Percentiles rank a stretch among this genome's conserved stretches.
Conservation (phyloP, 2,113 vertebrate species). For the Saccopteryx bilineata region DNA sequence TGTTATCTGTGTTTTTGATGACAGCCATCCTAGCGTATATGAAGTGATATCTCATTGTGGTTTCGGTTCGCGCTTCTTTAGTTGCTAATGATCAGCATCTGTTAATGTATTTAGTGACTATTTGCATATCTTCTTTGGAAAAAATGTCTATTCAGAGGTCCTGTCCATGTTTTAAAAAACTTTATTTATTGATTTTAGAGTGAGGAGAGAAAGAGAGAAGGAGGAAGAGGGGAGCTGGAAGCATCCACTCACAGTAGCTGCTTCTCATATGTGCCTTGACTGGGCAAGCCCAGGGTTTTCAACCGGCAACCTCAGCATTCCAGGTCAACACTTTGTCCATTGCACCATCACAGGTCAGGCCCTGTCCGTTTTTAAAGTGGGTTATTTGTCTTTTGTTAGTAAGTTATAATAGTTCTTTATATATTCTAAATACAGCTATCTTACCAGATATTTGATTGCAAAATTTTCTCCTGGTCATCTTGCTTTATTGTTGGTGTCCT, state of each 20-base stretch:
- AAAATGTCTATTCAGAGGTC: neutral
- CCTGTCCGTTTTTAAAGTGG: neutral
- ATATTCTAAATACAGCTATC: neutral
- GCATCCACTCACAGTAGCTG: too few species aligned
- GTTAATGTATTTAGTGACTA: neutral
- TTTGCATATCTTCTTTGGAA: constrained; percentile 20
- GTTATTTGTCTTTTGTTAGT: neutral
- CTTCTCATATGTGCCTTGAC: too few species aligned
- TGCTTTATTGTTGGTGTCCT: constrained; percentile 25
- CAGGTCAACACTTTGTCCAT: too few species aligned
- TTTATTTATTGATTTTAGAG: neutral
- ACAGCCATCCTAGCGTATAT: neutral
- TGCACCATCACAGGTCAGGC: too few species aligned
- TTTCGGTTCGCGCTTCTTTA: constrained; percentile 35
- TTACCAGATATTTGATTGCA: neutral
- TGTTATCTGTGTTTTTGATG: neutral
- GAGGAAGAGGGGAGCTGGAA: too few species aligned
- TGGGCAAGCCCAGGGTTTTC: too few species aligned
- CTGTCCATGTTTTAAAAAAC: neutral
- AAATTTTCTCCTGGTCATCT: neutral
- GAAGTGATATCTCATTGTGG: neutral
- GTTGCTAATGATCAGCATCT: neutral
- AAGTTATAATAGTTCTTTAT: neutral
- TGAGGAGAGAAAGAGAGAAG: too few species aligned
- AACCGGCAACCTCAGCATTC: too few species aligned